These are phyloP conservation scores for Troides oblongomaculatus DNA, from an alignment of 2,888 invertebrate species.

Conservation along the genomic window DNA sequence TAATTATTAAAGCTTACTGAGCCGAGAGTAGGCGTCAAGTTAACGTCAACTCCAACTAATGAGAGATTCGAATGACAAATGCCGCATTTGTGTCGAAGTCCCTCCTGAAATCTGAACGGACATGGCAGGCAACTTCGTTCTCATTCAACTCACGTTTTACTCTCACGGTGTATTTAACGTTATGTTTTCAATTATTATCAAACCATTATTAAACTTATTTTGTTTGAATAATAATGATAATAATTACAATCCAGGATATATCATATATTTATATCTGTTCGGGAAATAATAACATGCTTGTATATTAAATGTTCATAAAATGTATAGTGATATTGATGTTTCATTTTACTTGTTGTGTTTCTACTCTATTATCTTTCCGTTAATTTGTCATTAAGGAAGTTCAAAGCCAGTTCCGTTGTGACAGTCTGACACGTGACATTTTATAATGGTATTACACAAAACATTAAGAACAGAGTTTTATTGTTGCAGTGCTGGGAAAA, in stretches of 20 bases:
- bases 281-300: background rate
- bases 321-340: background rate
- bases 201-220: background rate
- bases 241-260: background rate
- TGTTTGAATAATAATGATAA: background rate
- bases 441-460: constrained; percentile 33
- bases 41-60: constrained; percentile 75
- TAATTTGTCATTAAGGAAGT: constrained; percentile 5
- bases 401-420: constrained; percentile 15
- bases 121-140: constrained; percentile 37
- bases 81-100: constrained; percentile 55
- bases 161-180: background rate
- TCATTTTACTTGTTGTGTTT: background rate
- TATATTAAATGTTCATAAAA: background rate
- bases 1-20: constrained; percentile 73
- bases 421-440: constrained; percentile 15
- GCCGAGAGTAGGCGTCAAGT: constrained; percentile 67
- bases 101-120: constrained; percentile 53
- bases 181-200: background rate
- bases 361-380: background rate
- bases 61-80: constrained; percentile 73
- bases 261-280: background rate
- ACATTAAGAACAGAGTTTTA: constrained; percentile 38
- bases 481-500: constrained; percentile 88
- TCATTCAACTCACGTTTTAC: constrained; percentile 9